phyloP scores from a whole-genome alignment of 2,888 invertebrate genomes.

The Hecatera dysodea region DNA sequence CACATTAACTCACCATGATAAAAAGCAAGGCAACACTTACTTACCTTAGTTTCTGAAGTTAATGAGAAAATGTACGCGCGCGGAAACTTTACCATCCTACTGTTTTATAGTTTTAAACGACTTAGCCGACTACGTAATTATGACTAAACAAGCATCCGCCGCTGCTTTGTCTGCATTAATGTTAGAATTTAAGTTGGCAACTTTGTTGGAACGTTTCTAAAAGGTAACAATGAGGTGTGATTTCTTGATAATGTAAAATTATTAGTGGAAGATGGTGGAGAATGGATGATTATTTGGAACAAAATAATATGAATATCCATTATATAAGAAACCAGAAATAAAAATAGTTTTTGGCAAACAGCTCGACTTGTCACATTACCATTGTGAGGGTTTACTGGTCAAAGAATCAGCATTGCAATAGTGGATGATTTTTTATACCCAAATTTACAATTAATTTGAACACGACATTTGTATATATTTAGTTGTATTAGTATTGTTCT shows the following conservation, averaged over 20 bases:
- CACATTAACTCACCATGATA: constrained; percentile 60
- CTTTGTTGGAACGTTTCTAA: constrained; percentile 56
- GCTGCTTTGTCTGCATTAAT: constrained; percentile 63
- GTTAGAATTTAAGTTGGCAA: constrained; percentile 59
- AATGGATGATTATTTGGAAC: not conserved
- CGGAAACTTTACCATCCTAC: constrained; percentile 73
- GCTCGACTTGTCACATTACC: too few relatives aligned
- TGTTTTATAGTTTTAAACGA: constrained; percentile 82
- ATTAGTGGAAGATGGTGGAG: not conserved
- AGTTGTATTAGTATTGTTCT: too few relatives aligned
- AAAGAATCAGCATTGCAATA: too few relatives aligned
- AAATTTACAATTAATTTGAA: too few relatives aligned
- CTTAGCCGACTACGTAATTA: constrained; percentile 70
- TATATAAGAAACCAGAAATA: too few relatives aligned
- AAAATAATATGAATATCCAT: not conserved
- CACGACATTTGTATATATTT: too few relatives aligned
- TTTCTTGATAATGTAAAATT: not conserved
- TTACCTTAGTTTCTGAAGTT: constrained; percentile 74
- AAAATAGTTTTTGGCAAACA: too few relatives aligned
- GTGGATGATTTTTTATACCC: too few relatives aligned
- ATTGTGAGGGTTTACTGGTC: too few relatives aligned
- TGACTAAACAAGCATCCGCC: constrained; percentile 66
- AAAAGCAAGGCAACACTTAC: constrained; percentile 71
- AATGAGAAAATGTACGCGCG: constrained; percentile 86
- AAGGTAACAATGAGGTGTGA: constrained; percentile 14